phyloP scores from a whole-genome alignment of 2,888 invertebrate genomes.

The Sarcophaga rosellei region DNA sequence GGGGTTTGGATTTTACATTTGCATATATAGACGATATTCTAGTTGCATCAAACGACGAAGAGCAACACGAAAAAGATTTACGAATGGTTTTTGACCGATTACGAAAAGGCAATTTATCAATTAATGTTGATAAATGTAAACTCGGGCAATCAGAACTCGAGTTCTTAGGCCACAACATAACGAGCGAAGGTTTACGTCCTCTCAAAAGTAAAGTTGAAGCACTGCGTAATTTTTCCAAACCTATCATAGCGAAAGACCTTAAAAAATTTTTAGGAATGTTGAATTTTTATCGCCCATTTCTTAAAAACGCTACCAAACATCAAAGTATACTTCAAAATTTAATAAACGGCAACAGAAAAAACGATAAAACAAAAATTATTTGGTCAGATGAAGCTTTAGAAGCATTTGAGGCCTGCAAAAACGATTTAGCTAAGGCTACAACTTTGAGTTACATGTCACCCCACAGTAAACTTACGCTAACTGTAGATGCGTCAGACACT shows the following conservation, averaged over 20 bases:
- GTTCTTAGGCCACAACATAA: slow-evolving; percentile 4
- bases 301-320: slow-evolving; percentile 66
- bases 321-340: not conserved
- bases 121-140: slow-evolving; percentile 36
- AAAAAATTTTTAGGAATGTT: slow-evolving; percentile 75
- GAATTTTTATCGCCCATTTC: slow-evolving; percentile 74
- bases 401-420: no score
- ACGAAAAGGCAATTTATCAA: slow-evolving; percentile 13
- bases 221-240: not conserved
- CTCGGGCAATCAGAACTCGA: slow-evolving; percentile 11
- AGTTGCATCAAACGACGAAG: slow-evolving; percentile 9
- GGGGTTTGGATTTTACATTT: slow-evolving; percentile 19
- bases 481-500: no score
- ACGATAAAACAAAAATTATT: no score
- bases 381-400: not conserved
- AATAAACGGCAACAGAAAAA: no score
- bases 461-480: no score
- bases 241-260: slow-evolving; percentile 71
- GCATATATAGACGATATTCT: slow-evolving; percentile 27
- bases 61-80: slow-evolving; percentile 4
- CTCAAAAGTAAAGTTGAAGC: slow-evolving; percentile 18
- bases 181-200: slow-evolving; percentile 19
- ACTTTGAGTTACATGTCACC: no score
- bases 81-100: slow-evolving; percentile 22
- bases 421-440: no score